Evolutionary conservation across 2,113 vertebrate species (phyloP).

Genomic region (Trochalopteron elliotii): DNA sequence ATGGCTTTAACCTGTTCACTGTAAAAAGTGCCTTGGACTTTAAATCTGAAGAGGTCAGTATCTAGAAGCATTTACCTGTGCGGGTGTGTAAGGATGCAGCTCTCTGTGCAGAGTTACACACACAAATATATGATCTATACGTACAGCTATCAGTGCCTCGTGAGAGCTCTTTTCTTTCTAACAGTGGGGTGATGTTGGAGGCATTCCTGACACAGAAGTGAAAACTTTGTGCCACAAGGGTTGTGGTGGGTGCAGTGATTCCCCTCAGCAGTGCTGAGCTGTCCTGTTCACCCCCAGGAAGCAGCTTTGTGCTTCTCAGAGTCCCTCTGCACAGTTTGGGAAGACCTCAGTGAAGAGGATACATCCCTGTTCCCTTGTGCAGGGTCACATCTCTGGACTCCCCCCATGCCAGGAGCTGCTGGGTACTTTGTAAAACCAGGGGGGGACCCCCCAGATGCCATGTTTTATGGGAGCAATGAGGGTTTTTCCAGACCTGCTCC

Average conservation of each 20-base stretch:
- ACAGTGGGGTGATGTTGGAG: fast-evolving
- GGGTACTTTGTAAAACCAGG: not conserved
- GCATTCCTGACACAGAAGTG: not conserved
- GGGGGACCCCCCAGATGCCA: not conserved
- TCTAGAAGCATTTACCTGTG: constrained; percentile 70
- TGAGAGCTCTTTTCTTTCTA: not conserved
- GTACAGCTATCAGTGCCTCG: constrained; percentile 33
- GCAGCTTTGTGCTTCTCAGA: not conserved
- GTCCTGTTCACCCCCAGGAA: fast-evolving
- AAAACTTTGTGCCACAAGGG: fast-evolving
- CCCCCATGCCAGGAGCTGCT: not conserved
- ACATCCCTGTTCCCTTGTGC: too few relatives aligned
- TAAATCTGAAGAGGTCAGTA: constrained; percentile 79
- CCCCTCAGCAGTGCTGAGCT: not conserved
- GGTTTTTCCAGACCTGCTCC: not conserved
- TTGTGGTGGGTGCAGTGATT: not conserved
- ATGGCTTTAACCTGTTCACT: constrained; percentile 85
- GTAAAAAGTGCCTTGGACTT: constrained; percentile 86
- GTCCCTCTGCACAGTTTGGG: fast-evolving
- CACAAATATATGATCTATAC: constrained; percentile 68
- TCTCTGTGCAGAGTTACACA: constrained; percentile 61
- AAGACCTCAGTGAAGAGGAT: not conserved
- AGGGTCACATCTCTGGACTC: not conserved
- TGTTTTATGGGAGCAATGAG: not conserved
- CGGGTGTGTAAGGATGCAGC: constrained; percentile 70